Conservation (phyloP, 2,888 invertebrate species). For the Eristalinus sepulchralis region DNA sequence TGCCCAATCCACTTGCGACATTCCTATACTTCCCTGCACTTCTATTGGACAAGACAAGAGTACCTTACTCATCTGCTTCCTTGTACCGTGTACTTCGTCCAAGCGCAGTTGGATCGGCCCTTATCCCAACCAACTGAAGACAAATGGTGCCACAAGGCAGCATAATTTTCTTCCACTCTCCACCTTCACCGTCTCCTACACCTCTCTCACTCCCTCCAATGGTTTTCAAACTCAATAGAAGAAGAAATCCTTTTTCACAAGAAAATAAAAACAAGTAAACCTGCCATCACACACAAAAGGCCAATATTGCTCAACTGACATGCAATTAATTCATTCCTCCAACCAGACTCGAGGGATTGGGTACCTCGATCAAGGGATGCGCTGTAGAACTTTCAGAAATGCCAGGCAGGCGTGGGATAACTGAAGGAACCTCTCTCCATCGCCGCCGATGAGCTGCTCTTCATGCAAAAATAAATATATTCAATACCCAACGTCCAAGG, state of each 20-base stretch:
- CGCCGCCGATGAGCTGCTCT: neutral
- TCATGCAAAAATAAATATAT: neutral
- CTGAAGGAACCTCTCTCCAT: neutral
- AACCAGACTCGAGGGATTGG: neutral
- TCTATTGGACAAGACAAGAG: too few species aligned
- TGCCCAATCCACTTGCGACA: too few species aligned
- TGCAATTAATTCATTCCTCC: constrained; percentile 29
- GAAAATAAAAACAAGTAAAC: neutral
- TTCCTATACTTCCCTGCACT: too few species aligned
- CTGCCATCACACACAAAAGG: constrained; percentile 6
- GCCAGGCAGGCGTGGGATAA: neutral
- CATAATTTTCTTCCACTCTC: too few species aligned
- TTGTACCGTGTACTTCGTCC: too few species aligned
- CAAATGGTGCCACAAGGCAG: too few species aligned
- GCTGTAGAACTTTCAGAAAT: neutral
- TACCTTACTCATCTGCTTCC: too few species aligned
- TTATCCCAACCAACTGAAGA: too few species aligned
- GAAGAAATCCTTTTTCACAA: neutral
- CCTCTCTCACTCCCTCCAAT: too few species aligned
- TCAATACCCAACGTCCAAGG: neutral
- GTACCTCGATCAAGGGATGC: neutral
- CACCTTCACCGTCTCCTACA: too few species aligned
- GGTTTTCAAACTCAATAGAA: neutral
- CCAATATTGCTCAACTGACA: constrained; percentile 36
- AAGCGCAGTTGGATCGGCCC: too few species aligned